Conservation (phyloP, 2,888 invertebrate genomes). For the Polyploca ridens region DNA sequence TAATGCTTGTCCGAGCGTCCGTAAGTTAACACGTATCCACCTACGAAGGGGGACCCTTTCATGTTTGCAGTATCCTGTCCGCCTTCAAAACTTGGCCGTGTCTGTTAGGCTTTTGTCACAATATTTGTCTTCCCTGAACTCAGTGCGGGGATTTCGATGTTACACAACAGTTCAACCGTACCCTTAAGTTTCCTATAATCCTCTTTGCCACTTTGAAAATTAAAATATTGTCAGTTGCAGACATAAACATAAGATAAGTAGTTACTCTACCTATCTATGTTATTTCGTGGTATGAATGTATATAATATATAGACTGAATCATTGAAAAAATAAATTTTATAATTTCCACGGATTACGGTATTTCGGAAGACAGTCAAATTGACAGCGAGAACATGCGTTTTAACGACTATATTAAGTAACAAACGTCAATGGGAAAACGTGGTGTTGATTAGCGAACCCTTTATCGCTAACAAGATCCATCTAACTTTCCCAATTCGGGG, state of each 20-base stretch:
- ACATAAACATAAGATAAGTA: neutral
- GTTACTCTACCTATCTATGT: neutral
- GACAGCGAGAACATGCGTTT: slow-evolving; percentile 27
- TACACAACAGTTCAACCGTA: slow-evolving; percentile 46
- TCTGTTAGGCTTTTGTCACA: slow-evolving; percentile 70
- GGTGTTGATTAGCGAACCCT: slow-evolving; percentile 75
- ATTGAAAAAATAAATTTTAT: too few relatives aligned
- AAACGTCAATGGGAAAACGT: slow-evolving; percentile 49
- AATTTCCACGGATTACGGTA: neutral
- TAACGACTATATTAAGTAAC: slow-evolving; percentile 45
- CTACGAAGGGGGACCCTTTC: slow-evolving; percentile 31
- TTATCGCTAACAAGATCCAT: slow-evolving; percentile 81
- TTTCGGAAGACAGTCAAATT: slow-evolving; percentile 16
- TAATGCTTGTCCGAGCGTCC: slow-evolving; percentile 31
- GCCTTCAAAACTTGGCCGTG: slow-evolving; percentile 56
- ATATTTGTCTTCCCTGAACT: slow-evolving; percentile 70
- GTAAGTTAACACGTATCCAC: slow-evolving; percentile 19
- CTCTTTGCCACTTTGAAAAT: slow-evolving; percentile 47
- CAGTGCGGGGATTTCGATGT: slow-evolving; percentile 46
- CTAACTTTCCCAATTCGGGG: slow-evolving; percentile 80
- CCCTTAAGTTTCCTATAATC: slow-evolving; percentile 48
- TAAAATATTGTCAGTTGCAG: slow-evolving; percentile 9
- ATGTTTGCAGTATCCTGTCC: slow-evolving; percentile 55
- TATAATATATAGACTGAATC: too few relatives aligned
- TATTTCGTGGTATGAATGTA: neutral